Percentiles rank a stretch among this genome's conserved stretches.
Conservation (phyloP, 1,140 invertebrate species). For the Hesperophylax magnus region DNA sequence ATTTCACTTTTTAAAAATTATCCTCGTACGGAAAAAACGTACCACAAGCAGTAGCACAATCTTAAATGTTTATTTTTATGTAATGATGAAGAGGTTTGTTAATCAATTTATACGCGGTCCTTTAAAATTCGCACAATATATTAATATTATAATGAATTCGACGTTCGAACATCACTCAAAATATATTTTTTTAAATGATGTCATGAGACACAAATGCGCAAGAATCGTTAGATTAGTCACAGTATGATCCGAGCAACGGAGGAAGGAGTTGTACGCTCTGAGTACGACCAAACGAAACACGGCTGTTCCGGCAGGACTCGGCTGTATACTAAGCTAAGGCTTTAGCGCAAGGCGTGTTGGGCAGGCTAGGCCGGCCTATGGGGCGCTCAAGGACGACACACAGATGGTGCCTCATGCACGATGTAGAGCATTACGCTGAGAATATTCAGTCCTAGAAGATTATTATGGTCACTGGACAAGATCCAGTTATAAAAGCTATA, state of each 20-base stretch:
- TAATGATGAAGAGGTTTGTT: no score
- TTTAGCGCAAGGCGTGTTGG: not conserved
- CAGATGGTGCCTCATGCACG: not conserved
- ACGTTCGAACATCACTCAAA: not conserved
- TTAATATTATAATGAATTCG: not conserved
- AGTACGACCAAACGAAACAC: not conserved
- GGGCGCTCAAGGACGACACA: conserved; percentile 8
- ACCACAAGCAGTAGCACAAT: not conserved
- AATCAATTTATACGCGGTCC: not conserved
- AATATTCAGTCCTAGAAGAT: not conserved
- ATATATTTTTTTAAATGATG: not conserved
- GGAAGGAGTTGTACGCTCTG: not conserved
- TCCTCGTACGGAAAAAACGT: not conserved
- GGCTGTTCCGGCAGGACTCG: conserved; percentile 15
- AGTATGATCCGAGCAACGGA: not conserved
- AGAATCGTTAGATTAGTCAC: conserved; percentile 12
- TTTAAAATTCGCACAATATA: not conserved
- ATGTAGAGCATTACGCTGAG: not conserved
- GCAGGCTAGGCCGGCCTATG: not conserved
- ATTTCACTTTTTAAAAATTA: not conserved
- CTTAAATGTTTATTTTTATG: no score
- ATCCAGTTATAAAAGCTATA: not conserved
- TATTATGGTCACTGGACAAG: not conserved
- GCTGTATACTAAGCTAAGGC: not conserved
- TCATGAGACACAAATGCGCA: not conserved